Conservation (phyloP, 2,888 invertebrate genomes). For the Drosophila prolongata region DNA sequence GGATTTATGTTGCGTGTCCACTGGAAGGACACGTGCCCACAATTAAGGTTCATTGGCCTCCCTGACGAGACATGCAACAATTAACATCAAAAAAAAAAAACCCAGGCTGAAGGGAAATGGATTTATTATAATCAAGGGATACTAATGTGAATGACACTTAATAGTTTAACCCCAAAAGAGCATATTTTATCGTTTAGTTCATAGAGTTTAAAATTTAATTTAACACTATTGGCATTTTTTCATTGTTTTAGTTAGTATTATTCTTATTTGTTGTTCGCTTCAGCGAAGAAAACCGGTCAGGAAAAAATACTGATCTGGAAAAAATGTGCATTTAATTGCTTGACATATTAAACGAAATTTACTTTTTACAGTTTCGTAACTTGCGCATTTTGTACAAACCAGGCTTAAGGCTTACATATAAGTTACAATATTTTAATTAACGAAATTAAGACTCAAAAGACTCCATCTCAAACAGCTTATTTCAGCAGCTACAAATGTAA, state of each 20-base stretch:
- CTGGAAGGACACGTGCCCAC: slow-evolving; percentile 40
- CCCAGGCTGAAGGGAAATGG: neutral
- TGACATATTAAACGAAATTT: no score
- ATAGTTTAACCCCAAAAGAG: neutral
- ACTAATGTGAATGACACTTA: neutral
- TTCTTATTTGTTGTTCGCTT: no score
- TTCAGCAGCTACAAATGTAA: neutral
- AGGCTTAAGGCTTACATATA: neutral
- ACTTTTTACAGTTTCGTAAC: no score
- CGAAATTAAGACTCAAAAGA: neutral
- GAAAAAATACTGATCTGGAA: no score
- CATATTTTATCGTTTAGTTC: neutral
- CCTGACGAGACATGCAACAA: slow-evolving; percentile 32
- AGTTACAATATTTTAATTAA: neutral
- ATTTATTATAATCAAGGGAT: slow-evolving; percentile 9
- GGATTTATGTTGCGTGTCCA: slow-evolving; percentile 27
- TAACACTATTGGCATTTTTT: no score
- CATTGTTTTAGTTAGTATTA: no score
- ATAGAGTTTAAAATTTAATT: no score
- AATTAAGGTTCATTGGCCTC: slow-evolving; percentile 38
- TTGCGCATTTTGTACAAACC: no score
- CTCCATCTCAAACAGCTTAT: neutral
- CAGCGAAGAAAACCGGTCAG: no score
- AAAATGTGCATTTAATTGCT: no score
- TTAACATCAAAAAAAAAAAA: slow-evolving; percentile 24